Evolutionary conservation across 2,797 vertebrate genomes (phyloP).

Genomic region (Rhinoraja longicauda): DNA sequence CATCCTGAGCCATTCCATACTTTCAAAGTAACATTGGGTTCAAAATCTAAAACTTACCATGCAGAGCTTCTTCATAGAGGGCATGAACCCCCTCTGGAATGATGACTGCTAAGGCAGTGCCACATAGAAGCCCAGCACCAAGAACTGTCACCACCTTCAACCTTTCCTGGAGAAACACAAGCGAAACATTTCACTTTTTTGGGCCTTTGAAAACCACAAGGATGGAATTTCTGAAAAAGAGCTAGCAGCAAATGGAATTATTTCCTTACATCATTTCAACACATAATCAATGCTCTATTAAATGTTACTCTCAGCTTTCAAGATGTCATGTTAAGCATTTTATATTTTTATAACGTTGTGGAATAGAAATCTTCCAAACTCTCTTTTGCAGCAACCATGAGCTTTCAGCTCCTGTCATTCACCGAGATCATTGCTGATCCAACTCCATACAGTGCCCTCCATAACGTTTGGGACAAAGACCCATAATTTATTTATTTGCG

Average conservation of each 20-base stretch:
- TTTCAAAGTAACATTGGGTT: neutral
- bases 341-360: too few relatives aligned
- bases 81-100: constrained; percentile 96
- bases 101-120: constrained; percentile 92
- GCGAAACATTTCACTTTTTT: neutral
- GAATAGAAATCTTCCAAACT: too few relatives aligned
- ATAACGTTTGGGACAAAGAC: too few relatives aligned
- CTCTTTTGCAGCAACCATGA: too few relatives aligned
- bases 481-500: too few relatives aligned
- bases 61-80: constrained; percentile 89
- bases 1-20: neutral
- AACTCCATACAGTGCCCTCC: too few relatives aligned
- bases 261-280: neutral
- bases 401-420: too few relatives aligned
- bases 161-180: constrained; percentile 66
- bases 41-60: constrained; percentile 63
- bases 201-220: too few relatives aligned
- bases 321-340: too few relatives aligned
- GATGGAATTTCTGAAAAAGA: too few relatives aligned
- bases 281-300: neutral
- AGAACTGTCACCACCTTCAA: constrained; percentile 91
- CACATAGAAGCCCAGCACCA: constrained; percentile 91
- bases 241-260: neutral
- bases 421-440: too few relatives aligned
- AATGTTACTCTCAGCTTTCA: neutral